Base-by-base conservation (phyloP, 2,888 invertebrate genomes). In the Masnerella sp. region DNA sequence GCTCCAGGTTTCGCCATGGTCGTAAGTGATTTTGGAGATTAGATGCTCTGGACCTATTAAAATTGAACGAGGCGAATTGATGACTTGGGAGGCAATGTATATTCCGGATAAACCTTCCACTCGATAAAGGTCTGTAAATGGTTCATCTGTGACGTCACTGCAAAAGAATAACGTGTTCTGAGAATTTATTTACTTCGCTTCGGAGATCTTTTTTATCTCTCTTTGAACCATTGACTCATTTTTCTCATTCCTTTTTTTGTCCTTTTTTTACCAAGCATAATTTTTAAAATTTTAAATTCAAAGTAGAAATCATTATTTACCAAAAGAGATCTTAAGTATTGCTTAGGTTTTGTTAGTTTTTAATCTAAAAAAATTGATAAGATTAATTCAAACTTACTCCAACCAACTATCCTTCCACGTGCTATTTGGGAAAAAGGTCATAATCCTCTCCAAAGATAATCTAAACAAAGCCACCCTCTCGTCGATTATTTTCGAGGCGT, bases 91-190 rank as follows among this genome's bases (percentile, higher is more conserved):
- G 0, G 95, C 96, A 74, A 97, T 95, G 88, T 96, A 97, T 78
- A 97, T 94, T 0, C 97, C 97, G 40, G 93, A 90, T 47, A 97
- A 88, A 0, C 96, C 96, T 85, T 95, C 93, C 0, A 97, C 95
- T 82, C 93, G 94, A 87, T 96, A 95, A 0, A 97, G 88, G 84
- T 97, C 97, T 1, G 95, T 94, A 88, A 97, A 96, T 0, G 94
- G 90, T 76, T 95, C 94, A 75, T 94, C 93, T 0, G 93, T 91
- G 4, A 94, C 91, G 75, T 93, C 93, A 81, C 95, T 95, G 85
- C 0, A 70, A 62, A 56, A 18, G 14, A n/a, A 28, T 9, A 28
- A n/a, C 8, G 20, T n/a, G n/a, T n/a, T n/a, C n/a, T n/a, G n/a
- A n/a, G n/a, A n/a, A n/a, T n/a, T n/a, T n/a, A n/a, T n/a, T n/a